A percentile compares a stretch with the other conserved stretches of the same genome.
These are phyloP conservation scores for Ptychadena robeensis DNA, from an alignment of 2,797 vertebrate genomes.

Conservation along the genomic window DNA sequence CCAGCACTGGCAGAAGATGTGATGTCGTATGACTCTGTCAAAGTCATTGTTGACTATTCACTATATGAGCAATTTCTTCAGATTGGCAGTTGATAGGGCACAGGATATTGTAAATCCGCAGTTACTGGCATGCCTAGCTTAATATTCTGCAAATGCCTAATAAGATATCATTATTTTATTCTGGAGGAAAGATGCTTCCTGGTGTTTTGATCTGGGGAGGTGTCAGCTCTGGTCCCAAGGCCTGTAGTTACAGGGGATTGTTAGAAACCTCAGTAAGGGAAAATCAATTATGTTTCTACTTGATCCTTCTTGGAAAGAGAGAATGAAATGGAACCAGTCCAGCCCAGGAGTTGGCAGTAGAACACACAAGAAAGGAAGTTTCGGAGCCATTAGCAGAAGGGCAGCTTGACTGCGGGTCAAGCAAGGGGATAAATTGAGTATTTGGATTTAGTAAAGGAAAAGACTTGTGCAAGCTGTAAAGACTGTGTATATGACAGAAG, in stretches of 20 bases:
- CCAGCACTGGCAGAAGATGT: not conserved
- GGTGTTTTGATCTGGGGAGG: not conserved
- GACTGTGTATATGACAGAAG: conserved; percentile 1
- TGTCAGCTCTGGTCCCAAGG: not conserved
- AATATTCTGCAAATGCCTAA: too few species aligned
- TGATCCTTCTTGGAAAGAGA: conserved; percentile 53
- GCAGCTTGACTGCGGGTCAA: conserved; percentile 44
- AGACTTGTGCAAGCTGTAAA: conserved; percentile 23
- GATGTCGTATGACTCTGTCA: not conserved
- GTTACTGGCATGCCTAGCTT: too few species aligned
- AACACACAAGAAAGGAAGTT: conserved; percentile 39
- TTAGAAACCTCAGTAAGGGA: conserved; percentile 35
- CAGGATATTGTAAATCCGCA: too few species aligned
- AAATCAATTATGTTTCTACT: conserved; percentile 55
- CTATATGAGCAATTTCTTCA: not conserved
- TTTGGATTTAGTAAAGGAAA: conserved; percentile 31
- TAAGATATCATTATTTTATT: too few species aligned
- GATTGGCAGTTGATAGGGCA: not conserved
- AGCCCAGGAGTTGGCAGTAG: conserved; percentile 39
- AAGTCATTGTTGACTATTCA: not conserved
- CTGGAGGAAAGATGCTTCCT: not conserved
- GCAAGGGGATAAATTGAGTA: conserved; percentile 32
- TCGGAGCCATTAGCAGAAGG: conserved; percentile 36
- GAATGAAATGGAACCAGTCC: conserved; percentile 38
- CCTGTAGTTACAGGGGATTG: not conserved